Percentiles rank a stretch among this genome's conserved stretches.
Evolutionary conservation across 2,113 vertebrate genomes (phyloP).

Genomic region (Otus sunia): DNA sequence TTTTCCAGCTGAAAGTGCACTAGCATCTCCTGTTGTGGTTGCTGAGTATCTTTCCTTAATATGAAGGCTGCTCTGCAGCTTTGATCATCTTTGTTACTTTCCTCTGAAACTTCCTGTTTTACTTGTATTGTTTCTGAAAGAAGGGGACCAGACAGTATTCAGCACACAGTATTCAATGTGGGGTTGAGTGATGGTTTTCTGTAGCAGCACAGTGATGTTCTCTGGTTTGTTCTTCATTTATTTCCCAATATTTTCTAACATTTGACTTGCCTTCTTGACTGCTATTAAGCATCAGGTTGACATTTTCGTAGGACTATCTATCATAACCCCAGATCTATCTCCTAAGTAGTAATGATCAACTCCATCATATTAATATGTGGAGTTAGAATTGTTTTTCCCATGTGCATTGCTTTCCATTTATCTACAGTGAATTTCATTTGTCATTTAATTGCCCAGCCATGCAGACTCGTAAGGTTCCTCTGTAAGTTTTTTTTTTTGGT

Average conservation of each 20-base stretch:
- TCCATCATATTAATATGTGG: slow-evolving; percentile 42
- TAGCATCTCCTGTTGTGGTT: background rate
- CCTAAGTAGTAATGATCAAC: slow-evolving; percentile 53
- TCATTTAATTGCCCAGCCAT: slow-evolving; percentile 17
- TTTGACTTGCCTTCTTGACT: slow-evolving; percentile 40
- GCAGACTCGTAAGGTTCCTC: background rate
- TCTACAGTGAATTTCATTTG: slow-evolving; percentile 42
- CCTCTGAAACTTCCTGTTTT: background rate
- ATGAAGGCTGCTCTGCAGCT: background rate
- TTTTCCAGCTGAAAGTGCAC: background rate
- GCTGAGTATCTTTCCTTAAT: background rate
- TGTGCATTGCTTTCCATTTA: slow-evolving; percentile 41
- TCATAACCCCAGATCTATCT: slow-evolving; percentile 24
- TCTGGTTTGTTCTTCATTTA: slow-evolving; percentile 30
- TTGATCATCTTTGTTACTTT: background rate
- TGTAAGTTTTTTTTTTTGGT: background rate
- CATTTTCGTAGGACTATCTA: slow-evolving; percentile 33
- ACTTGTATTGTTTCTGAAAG: background rate
- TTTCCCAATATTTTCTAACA: slow-evolving; percentile 34
- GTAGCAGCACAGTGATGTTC: background rate
- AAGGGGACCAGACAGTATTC: background rate
- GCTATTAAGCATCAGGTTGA: slow-evolving; percentile 31
- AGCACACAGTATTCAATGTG: background rate
- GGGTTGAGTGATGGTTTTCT: slow-evolving; percentile 11
- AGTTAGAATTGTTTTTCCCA: slow-evolving; percentile 44